Conservation (phyloP, 1,140 invertebrate genomes). For the Drosophila takahashii region DNA sequence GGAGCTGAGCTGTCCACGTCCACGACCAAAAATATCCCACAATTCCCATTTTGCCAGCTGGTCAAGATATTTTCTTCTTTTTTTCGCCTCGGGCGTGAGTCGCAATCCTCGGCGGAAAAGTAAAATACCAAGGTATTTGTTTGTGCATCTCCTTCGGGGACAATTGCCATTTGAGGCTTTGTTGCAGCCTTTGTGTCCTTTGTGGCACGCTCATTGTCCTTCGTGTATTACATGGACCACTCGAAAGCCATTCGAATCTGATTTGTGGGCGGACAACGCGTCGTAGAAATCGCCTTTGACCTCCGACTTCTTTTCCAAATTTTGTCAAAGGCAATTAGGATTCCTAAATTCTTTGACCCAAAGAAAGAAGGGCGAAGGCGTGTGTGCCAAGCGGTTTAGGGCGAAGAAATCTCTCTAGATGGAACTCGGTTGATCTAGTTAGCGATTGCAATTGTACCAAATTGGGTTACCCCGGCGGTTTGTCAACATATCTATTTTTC, state of each 20-base stretch:
- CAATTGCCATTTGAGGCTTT: conserved; percentile 61
- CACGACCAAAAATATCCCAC: conserved; percentile 16
- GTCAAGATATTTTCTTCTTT: conserved; percentile 31
- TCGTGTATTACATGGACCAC: conserved; percentile 16
- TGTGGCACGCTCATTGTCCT: conserved; percentile 35
- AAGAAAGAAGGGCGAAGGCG: conserved; percentile 39
- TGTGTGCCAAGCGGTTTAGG: conserved; percentile 61
- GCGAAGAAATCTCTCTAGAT: background rate
- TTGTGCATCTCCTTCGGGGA: conserved; percentile 7
- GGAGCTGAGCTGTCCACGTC: conserved; percentile 54
- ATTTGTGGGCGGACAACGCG: conserved; percentile 54
- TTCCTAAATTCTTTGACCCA: conserved; percentile 33
- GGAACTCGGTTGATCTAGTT: conserved; percentile 59
- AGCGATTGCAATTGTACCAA: conserved; percentile 58
- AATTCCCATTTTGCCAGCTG: conserved; percentile 40
- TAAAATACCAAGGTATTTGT: conserved; percentile 7
- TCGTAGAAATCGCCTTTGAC: conserved; percentile 53
- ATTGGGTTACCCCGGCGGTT: conserved; percentile 46
- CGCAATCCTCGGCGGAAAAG: background rate
- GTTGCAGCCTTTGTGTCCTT: conserved; percentile 19
- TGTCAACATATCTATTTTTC: conserved; percentile 42
- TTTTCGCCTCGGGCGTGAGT: conserved; percentile 32
- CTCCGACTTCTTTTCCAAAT: conserved; percentile 17
- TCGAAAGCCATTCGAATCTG: conserved; percentile 34
- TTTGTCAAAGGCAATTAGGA: conserved; percentile 75